Base-by-base conservation (phyloP, 2,888 invertebrate species). In the Apeira syringaria region DNA sequence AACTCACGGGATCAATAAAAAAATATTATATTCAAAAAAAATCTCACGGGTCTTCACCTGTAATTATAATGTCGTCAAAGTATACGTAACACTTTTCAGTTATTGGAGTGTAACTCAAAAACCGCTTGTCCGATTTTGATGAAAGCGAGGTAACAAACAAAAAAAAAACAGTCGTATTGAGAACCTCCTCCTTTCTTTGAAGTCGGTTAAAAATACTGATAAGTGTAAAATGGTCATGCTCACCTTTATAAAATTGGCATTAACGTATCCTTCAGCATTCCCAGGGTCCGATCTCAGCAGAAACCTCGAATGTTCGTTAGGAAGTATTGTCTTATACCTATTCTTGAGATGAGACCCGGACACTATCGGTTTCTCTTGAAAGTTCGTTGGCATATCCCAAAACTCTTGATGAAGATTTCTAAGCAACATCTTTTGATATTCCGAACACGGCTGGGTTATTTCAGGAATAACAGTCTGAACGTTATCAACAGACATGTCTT, bases 171-270 rank as follows among this genome's bases (percentile, higher is more conserved):
- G n/a, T n/a, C n/a, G n/a, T n/a, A n/a, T n/a, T n/a, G n/a, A n/a
- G n/a, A n/a, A n/a, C n/a, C n/a, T n/a, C n/a, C n/a, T n/a, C n/a
- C n/a, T n/a, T n/a, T n/a, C n/a, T n/a, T n/a, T n/a, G n/a, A n/a
- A n/a, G n/a, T n/a, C n/a, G n/a, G n/a, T n/a, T n/a, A n/a, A n/a
- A n/a, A n/a, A n/a, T n/a, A n/a, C n/a, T n/a, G n/a, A n/a, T n/a
- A n/a, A n/a, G n/a, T n/a, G n/a, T n/a, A n/a, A n/a, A n/a, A n/a
- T n/a, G n/a, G n/a, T n/a, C n/a, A n/a, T 5, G 5, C 31, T 82
- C 68, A 97, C 97, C 92, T 96, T 94, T 59, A 98, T 96, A 77
- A 95, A 98, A 89, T 98, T 98, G 60, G 98, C 98, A 88, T 98
- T 98, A 43, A 98, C 97, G 72, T 98, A 98, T 45, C 93, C 93